Evolutionary conservation across 2,888 invertebrate species (phyloP), one percentile per base, ranked within the genome.

Genomic region (Dysmachus trigonus): DNA sequence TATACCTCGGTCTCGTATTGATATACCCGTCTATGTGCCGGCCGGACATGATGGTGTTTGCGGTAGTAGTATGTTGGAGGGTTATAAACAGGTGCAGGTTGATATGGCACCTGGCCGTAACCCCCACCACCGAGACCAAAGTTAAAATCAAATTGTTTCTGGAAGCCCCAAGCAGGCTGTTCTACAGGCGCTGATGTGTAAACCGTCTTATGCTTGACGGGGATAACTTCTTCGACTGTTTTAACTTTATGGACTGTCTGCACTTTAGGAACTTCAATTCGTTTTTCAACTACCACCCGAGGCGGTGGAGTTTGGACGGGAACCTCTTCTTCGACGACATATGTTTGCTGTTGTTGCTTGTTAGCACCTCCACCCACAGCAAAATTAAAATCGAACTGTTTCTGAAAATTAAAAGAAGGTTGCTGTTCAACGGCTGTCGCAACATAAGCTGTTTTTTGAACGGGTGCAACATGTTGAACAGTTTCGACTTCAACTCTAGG

Each of bases 41-140:
- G 84, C 5, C 84, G 84, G 15, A 85, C 18, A 22, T 27, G 62
- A 15, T 47, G 33, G 73, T 84, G 84, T 41, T 84, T 84, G 15
- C 84, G 74, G 38, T 85, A 85, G 27, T 33, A 27, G 31, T 73
- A 81, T 13, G 33, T 18, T 33, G 41, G 81, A 18, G 81, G 53
- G 15, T 31, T 79, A n/a, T 79, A 79, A 0, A 35, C 35, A 1
- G 62, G 22, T 73, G 18, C 73, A 35, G 30, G 30, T 31, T 22
- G n/a, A 18, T 62, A 62, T 2, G 62, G 62, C 22, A 1, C 47
- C n/a, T 62, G 62, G 22, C 62, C 62, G 2, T 22, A 62, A 5
- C 30, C 47, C 5, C 79, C 38, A 79, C 18, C 41, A 27, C 79
- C 79, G 18, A 41, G 47, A 79, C 79, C 53, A 30, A 81, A 13